Conservation (phyloP, 2,113 vertebrate genomes). For the Cyanocitta stelleri region DNA sequence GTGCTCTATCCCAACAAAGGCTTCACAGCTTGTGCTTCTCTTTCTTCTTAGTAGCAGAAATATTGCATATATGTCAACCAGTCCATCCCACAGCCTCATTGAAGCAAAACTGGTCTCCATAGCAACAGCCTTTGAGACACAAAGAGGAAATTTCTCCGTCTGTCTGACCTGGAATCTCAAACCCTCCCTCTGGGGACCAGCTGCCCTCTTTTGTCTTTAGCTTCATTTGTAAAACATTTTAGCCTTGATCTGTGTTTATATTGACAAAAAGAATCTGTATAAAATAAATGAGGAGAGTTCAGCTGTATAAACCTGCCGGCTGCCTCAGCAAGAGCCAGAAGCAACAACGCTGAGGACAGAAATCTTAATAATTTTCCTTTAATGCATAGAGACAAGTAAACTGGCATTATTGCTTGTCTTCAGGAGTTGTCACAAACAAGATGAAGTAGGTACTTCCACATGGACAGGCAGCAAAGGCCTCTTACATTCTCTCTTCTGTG, state of each 20-base stretch:
- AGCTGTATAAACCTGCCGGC: neutral
- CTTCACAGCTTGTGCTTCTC: neutral
- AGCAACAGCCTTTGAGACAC: neutral
- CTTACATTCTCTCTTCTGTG: neutral
- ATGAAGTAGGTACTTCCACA: neutral
- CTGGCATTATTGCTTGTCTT: neutral
- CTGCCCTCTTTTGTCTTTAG: conserved; percentile 1
- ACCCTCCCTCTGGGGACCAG: neutral
- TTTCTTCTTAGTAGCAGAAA: neutral
- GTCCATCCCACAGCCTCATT: neutral
- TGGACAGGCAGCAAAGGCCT: neutral
- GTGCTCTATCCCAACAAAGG: neutral
- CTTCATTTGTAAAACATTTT: neutral
- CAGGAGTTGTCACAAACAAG: neutral
- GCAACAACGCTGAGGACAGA: neutral
- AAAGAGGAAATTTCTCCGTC: neutral
- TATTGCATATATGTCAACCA: neutral
- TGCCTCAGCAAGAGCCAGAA: neutral
- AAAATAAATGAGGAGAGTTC: neutral
- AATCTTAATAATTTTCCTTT: neutral
- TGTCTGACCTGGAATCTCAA: neutral
- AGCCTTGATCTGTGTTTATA: conserved; percentile 23
- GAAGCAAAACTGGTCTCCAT: neutral
- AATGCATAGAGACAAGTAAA: neutral
- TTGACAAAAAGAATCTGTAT: neutral